Conservation (phyloP, 2,888 invertebrate species). For the Rhagophthalmus giganteus region DNA sequence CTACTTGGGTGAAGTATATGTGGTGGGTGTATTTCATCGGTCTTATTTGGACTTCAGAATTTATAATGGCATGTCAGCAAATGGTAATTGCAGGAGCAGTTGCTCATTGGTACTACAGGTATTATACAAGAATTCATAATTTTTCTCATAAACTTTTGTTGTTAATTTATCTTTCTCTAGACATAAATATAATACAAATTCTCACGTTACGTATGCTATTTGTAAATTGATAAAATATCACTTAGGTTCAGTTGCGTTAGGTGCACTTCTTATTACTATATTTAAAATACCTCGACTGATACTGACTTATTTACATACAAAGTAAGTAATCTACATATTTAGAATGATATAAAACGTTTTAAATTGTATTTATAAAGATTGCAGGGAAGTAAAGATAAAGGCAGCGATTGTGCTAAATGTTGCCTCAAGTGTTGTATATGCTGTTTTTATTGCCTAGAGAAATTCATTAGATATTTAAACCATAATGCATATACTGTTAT, state of each 20-base stretch:
- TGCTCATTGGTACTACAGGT: constrained; percentile 91
- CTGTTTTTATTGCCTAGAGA: constrained; percentile 89
- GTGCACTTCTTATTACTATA: constrained; percentile 89
- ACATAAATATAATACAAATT: constrained; percentile 67
- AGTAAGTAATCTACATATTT: constrained; percentile 63
- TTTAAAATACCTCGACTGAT: constrained; percentile 90
- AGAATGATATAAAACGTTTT: neutral
- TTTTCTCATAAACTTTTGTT: too few species aligned
- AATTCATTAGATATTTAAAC: constrained; percentile 87
- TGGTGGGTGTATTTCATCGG: constrained; percentile 93
- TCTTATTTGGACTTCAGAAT: constrained; percentile 91
- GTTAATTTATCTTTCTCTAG: constrained; percentile 51
- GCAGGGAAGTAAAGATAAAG: constrained; percentile 68
- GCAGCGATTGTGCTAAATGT: constrained; percentile 75
- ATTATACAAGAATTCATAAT: neutral
- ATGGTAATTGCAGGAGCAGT: constrained; percentile 93
- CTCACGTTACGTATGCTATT: constrained; percentile 72
- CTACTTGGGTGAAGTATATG: constrained; percentile 84
- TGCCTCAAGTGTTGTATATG: constrained; percentile 82
- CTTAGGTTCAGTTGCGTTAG: constrained; percentile 92
- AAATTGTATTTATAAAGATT: constrained; percentile 59
- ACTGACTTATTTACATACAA: constrained; percentile 85
- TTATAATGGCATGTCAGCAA: constrained; percentile 91
- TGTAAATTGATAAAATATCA: constrained; percentile 84
- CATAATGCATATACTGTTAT: constrained; percentile 95